These are phyloP conservation scores for Triplophysa bombifrons DNA, from an alignment of 2,797 vertebrate genomes.

Conservation along the genomic window DNA sequence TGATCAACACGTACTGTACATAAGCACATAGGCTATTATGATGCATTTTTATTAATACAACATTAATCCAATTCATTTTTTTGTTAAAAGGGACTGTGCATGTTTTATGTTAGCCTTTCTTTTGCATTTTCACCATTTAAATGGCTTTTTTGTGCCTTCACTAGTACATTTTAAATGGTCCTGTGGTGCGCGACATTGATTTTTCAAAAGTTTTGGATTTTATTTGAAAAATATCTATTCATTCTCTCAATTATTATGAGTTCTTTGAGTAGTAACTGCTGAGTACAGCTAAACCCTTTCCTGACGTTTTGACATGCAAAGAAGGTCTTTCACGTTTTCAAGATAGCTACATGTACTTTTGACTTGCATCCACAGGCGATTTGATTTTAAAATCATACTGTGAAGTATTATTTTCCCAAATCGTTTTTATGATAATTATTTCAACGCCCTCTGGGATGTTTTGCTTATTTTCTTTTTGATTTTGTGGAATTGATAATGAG, in stretches of 20 bases:
- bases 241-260: not conserved
- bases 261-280: not conserved
- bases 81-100: not conserved
- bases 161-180: not conserved
- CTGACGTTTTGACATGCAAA: not conserved
- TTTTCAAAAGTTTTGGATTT: not conserved
- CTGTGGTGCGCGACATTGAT: not conserved
- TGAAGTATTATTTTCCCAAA: not conserved
- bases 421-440: not conserved
- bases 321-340: not conserved
- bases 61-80: not conserved
- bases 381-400: not conserved
- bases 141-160: not conserved
- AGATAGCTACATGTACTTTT: not conserved
- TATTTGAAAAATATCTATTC: not conserved
- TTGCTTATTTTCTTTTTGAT: constrained; percentile 32
- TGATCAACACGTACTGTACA: not conserved
- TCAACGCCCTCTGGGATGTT: constrained; percentile 7
- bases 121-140: not conserved
- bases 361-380: not conserved
- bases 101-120: not conserved
- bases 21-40: not conserved
- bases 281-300: constrained; percentile 3
- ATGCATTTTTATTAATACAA: not conserved
- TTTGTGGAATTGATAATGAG: constrained; percentile 14